Evolutionary conservation across 1,140 invertebrate genomes (phyloP).

Genomic region (Plutomurus gul): DNA sequence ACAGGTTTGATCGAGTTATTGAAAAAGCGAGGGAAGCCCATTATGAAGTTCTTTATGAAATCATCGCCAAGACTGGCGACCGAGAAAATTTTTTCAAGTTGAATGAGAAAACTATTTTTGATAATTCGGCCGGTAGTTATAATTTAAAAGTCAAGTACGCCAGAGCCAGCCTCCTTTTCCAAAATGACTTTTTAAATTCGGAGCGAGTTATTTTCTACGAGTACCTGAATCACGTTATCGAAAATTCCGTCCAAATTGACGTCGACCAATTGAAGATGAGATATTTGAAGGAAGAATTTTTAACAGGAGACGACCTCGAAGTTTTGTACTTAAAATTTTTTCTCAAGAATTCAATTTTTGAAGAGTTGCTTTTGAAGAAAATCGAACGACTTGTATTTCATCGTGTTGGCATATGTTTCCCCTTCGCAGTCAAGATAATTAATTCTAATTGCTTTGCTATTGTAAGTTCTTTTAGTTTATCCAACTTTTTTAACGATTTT

Average conservation of each 20-base stretch:
- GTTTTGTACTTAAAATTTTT: neutral
- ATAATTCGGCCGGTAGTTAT: neutral
- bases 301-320: neutral
- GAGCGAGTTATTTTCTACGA: neutral
- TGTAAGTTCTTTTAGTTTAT: neutral
- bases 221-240: neutral
- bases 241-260: neutral
- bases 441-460: neutral
- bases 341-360: neutral
- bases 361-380: neutral
- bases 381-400: neutral
- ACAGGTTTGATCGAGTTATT: neutral
- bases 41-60: constrained; percentile 6
- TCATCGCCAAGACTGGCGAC: neutral
- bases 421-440: neutral
- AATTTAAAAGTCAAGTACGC: constrained; percentile 2
- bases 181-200: neutral
- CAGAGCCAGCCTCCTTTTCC: neutral
- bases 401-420: neutral
- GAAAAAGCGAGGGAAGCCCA: neutral
- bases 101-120: neutral
- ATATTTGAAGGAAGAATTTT: neutral
- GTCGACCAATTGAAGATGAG: neutral
- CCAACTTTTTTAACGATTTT: neutral
- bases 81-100: neutral